Evolutionary conservation across 2,113 vertebrate genomes (phyloP), one percentile per base, ranked within the genome.

Genomic region (Acrocephalus kingi): DNA sequence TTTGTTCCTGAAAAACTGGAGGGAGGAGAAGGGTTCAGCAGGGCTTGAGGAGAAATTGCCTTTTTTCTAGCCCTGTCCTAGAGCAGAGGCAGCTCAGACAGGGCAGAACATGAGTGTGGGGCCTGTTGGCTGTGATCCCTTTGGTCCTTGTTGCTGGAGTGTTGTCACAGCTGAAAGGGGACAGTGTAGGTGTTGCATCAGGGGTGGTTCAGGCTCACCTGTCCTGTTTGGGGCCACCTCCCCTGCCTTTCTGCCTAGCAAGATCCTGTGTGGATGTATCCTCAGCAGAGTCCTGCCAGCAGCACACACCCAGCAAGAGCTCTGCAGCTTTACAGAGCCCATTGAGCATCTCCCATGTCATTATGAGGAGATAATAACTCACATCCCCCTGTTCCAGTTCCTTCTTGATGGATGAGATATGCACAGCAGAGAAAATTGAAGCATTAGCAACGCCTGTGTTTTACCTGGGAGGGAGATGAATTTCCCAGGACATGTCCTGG

Each of bases 201-300:
- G 83, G 54, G 3, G 3, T 17, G 16, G 13, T 25, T 87, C 74
- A 71, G 62, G 33, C 49, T 90, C 43, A 14, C 1, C 2, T 66
- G 21, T 76, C 24, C 61, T 35, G 8, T 64, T 35, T 11, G 30
- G 49, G 28, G 37, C 30, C 6, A 1, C 19, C 28, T 81, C 61
- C 90, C 12, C 78, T 88, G 66, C 56, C 35, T 55, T 49, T 51
- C 45, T 77, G 55, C 43, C 16, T 13, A 18, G 66, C n/a, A 39
- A 9, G 37, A 75, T n/a, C 64, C 61, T 39, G 15, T 4, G 5
- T 68, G 67, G 63, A 23, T 0, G 0, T 19, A 19, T 48, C 49
- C 56, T 51, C 15, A 3, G 61, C 61, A 69, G 39, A 35, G 11
- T 41, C 75, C 71, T 88, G 72, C 51, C 49, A 46, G 75, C 71